Evolutionary conservation across 2,113 vertebrate species (phyloP).

Genomic region (Paedocypris sp.): DNA sequence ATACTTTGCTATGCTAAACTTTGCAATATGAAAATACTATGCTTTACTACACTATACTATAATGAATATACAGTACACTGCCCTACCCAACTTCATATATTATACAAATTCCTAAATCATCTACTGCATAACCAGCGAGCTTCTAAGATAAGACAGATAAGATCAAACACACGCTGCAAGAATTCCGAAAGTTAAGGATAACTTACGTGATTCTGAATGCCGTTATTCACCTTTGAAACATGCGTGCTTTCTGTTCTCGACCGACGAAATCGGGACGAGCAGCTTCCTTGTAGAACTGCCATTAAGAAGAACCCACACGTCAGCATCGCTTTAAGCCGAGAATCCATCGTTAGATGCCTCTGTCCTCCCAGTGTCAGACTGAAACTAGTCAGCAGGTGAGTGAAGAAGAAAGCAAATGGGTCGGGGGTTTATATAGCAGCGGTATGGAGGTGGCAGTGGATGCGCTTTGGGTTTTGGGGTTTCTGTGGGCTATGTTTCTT

Average conservation of each 20-base stretch:
- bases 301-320: slow-evolving; percentile 12
- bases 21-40: too few relatives aligned
- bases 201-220: slow-evolving; percentile 26
- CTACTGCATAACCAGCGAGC: too few relatives aligned
- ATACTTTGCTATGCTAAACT: too few relatives aligned
- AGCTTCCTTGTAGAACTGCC: slow-evolving; percentile 5
- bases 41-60: too few relatives aligned
- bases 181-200: not conserved
- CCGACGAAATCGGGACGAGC: not conserved
- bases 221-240: not conserved
- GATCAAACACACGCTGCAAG: too few relatives aligned
- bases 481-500: slow-evolving; percentile 33
- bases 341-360: slow-evolving; percentile 32
- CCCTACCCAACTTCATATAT: too few relatives aligned
- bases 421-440: slow-evolving; percentile 28
- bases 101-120: too few relatives aligned
- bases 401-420: slow-evolving; percentile 24
- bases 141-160: too few relatives aligned
- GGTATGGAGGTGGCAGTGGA: slow-evolving; percentile 12
- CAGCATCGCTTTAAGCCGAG: slow-evolving; percentile 1
- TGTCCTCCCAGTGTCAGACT: too few relatives aligned
- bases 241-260: not conserved
- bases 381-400: slow-evolving; percentile 21
- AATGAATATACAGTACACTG: too few relatives aligned
- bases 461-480: slow-evolving; percentile 32